Conservation (phyloP, 2,797 vertebrate species). For the Cossypha heuglini region DNA sequence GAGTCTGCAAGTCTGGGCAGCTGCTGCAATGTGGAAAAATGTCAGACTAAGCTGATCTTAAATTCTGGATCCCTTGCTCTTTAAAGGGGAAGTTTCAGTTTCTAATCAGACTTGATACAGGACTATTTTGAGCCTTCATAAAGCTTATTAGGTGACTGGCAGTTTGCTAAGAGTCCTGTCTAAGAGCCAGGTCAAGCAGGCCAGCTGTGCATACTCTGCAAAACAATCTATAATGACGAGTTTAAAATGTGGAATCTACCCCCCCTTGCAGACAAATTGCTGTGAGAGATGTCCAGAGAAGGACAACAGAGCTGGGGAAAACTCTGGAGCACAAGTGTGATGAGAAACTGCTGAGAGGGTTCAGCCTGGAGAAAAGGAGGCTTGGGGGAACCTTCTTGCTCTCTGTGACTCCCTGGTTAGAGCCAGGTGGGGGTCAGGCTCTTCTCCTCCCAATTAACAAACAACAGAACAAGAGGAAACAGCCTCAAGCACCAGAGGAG, state of each 20-base stretch:
- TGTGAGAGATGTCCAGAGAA: neutral
- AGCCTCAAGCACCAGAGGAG: neutral
- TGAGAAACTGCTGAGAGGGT: neutral
- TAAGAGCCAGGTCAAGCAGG: neutral
- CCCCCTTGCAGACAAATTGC: neutral
- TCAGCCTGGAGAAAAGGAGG: neutral
- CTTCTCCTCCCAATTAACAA: neutral
- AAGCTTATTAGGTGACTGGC: neutral
- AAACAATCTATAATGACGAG: neutral
- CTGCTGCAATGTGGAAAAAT: neutral
- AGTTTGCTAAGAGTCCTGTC: neutral
- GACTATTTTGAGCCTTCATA: neutral
- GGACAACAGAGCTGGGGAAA: neutral
- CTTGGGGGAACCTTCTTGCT: neutral
- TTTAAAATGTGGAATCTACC: neutral
- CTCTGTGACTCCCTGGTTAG: too few species aligned
- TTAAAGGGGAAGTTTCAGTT: neutral
- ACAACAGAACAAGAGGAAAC: neutral
- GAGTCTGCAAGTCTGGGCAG: neutral
- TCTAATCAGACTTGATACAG: neutral
- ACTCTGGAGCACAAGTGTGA: neutral
- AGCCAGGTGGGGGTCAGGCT: neutral
- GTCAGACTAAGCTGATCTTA: neutral
- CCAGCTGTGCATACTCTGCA: neutral
- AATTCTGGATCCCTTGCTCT: neutral